Evolutionary conservation across 1,140 invertebrate genomes (phyloP).

Genomic region (Babylonia areolata): DNA sequence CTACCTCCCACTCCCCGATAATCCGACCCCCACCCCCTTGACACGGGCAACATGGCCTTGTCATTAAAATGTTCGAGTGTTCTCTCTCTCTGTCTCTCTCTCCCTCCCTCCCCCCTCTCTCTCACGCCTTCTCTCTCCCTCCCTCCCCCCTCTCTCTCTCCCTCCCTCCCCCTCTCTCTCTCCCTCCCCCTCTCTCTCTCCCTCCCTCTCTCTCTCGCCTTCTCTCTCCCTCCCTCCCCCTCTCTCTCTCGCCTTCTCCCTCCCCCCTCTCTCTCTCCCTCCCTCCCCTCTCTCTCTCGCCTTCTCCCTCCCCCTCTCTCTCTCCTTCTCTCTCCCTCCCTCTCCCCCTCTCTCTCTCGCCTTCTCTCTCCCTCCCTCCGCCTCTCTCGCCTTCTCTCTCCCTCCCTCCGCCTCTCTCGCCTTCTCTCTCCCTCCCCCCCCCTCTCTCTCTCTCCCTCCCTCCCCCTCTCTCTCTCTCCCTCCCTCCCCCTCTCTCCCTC

Average conservation of each 20-base stretch:
- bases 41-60: no score
- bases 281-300: not conserved
- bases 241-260: not conserved
- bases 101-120: no score
- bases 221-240: not conserved
- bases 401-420: not conserved
- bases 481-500: not conserved
- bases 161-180: not conserved
- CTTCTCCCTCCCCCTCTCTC: not conserved
- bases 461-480: not conserved
- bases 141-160: not conserved
- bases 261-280: not conserved
- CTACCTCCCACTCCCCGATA: no score
- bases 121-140: not conserved
- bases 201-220: not conserved
- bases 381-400: not conserved
- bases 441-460: slow-evolving; percentile 14
- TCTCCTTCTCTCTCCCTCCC: not conserved
- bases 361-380: not conserved
- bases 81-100: no score
- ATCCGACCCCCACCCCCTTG: no score
- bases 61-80: no score
- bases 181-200: not conserved
- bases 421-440: not conserved
- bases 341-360: not conserved